A percentile compares a stretch with the other conserved stretches of the same genome.
These are phyloP conservation scores for Saguinus imperator DNA, from an alignment of 2,113 vertebrate genomes.

Conservation along the genomic window DNA sequence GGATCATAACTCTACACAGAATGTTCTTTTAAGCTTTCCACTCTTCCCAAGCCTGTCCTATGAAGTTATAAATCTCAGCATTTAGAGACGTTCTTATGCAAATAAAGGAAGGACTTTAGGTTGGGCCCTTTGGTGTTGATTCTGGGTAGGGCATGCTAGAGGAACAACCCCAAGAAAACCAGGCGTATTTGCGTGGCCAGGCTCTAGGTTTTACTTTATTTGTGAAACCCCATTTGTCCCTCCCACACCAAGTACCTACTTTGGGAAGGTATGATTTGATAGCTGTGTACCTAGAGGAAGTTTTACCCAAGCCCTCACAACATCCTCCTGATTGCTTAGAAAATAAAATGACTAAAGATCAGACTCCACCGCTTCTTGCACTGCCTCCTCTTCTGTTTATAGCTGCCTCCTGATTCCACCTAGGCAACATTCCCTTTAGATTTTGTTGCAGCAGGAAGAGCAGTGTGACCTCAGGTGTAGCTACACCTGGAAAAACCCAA, in stretches of 20 bases:
- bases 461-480: not conserved
- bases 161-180: constrained; percentile 76
- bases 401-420: not conserved
- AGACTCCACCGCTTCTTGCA: not conserved
- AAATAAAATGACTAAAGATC: constrained; percentile 7
- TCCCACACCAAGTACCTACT: constrained; percentile 18
- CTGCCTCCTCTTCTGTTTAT: not conserved
- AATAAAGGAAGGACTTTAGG: constrained; percentile 78
- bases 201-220: constrained; percentile 49
- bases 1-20: constrained; percentile 81
- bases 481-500: not conserved
- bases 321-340: not conserved
- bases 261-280: not conserved
- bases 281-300: not conserved
- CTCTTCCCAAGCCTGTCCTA: constrained; percentile 74
- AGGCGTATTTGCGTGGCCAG: constrained; percentile 65
- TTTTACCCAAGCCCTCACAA: not conserved
- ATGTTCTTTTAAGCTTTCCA: constrained; percentile 79
- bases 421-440: not conserved
- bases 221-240: constrained; percentile 60
- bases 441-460: not conserved
- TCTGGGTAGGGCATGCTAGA: constrained; percentile 68
- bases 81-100: constrained; percentile 77
- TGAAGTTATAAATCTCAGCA: constrained; percentile 85
- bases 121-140: constrained; percentile 55